phyloP scores from a whole-genome alignment of 53 echinoderm and acorn worm species.

The Zoroaster sp. region DNA sequence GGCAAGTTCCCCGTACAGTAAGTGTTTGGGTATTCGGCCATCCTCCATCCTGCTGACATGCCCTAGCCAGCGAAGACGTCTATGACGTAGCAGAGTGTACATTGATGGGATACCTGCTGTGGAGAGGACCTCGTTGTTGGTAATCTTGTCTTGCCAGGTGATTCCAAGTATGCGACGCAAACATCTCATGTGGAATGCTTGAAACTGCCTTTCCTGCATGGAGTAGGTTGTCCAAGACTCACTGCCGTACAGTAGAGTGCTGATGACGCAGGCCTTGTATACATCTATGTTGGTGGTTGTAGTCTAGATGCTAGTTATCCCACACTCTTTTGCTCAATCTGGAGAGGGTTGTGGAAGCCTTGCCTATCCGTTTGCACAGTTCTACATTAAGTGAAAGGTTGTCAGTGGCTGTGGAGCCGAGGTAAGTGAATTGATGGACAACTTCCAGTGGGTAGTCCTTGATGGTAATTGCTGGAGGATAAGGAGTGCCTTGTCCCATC shows the following conservation, averaged over 20 bases:
- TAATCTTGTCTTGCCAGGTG: constrained; percentile 52
- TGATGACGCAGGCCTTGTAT: not conserved
- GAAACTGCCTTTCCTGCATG: no score
- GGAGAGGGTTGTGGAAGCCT: no score
- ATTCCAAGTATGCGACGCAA: not conserved
- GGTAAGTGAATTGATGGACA: no score
- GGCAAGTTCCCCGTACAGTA: constrained; percentile 55
- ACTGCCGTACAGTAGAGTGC: no score
- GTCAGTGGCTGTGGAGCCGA: not conserved
- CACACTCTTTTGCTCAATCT: no score
- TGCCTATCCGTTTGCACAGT: no score
- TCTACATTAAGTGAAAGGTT: no score
- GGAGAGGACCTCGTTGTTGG: no score
- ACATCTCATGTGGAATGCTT: not conserved
- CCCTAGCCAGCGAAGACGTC: constrained; percentile 53
- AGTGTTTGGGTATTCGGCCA: constrained; percentile 65
- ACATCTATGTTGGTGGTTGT: not conserved
- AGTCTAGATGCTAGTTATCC: no score
- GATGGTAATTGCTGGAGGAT: not conserved
- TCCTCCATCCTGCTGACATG: constrained; percentile 60
- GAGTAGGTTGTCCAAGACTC: not conserved
- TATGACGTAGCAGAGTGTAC: constrained; percentile 14
- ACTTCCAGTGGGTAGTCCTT: not conserved
- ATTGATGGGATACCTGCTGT: not conserved
- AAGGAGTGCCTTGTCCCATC: not conserved